These are phyloP conservation scores for Silvanus unidentatus DNA, from an alignment of 2,888 invertebrate species.

Conservation along the genomic window DNA sequence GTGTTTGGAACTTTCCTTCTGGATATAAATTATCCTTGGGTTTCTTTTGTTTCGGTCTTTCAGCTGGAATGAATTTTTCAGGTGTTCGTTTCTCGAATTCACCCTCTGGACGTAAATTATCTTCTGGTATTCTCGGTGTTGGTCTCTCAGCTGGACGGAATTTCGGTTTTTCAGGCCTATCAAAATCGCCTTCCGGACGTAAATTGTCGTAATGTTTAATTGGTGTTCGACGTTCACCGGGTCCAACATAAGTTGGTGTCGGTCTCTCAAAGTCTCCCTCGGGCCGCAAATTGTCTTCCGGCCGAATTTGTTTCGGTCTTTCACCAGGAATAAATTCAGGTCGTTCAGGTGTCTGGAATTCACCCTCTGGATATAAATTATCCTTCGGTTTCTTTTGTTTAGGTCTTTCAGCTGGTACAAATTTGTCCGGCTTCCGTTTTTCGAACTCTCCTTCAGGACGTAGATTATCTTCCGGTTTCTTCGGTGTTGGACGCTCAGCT, in stretches of 20 bases:
- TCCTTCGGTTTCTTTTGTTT: constrained; percentile 38
- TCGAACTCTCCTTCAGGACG: constrained; percentile 49
- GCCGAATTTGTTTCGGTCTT: constrained; percentile 47
- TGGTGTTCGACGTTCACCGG: constrained; percentile 43
- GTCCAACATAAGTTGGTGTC: constrained; percentile 39
- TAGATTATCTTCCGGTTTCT: constrained; percentile 42
- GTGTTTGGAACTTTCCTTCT: constrained; percentile 54
- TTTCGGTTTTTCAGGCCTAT: constrained; percentile 39
- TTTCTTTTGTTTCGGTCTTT: constrained; percentile 35
- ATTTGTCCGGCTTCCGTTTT: constrained; percentile 46
- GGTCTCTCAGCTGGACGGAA: constrained; percentile 40
- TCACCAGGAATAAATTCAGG: constrained; percentile 37
- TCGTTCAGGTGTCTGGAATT: constrained; percentile 40
- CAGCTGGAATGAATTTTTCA: constrained; percentile 43
- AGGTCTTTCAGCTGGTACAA: constrained; percentile 36
- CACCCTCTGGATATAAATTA: constrained; percentile 44
- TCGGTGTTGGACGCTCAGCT: constrained; percentile 37
- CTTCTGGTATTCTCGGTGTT: constrained; percentile 43
- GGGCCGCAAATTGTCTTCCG: constrained; percentile 48
- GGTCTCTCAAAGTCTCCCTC: constrained; percentile 47
- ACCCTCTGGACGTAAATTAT: constrained; percentile 51
- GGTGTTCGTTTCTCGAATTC: constrained; percentile 48
- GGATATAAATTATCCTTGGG: constrained; percentile 48
- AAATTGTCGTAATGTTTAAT: constrained; percentile 47
- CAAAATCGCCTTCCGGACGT: constrained; percentile 45